Evolutionary conservation across 2,113 vertebrate genomes (phyloP).

Genomic region (Potamarius usumacintae): DNA sequence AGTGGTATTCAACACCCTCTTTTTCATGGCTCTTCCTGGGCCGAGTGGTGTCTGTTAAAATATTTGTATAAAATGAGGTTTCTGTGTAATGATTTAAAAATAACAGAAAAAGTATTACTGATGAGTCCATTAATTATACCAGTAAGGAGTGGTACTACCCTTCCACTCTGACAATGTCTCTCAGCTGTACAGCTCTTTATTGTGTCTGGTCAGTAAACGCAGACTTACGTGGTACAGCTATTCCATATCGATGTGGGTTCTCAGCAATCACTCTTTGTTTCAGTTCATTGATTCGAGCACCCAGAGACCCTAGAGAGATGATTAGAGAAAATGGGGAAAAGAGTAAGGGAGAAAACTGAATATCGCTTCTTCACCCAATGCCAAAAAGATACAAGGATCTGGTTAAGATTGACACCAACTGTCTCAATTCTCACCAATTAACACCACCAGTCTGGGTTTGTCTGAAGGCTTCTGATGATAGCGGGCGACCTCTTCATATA

Average conservation of each 20-base stretch:
- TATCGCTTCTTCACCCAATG: slow-evolving; percentile 1
- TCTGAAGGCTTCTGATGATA: slow-evolving; percentile 82
- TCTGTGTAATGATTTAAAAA: neutral
- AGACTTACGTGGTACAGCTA: slow-evolving; percentile 90
- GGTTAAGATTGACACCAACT: neutral
- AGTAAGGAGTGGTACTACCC: neutral
- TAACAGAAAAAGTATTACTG: neutral
- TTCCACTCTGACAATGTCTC: neutral
- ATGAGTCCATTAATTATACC: neutral
- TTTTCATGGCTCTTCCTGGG: slow-evolving; percentile 86
- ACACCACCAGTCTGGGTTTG: slow-evolving; percentile 83
- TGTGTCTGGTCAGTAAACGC: neutral
- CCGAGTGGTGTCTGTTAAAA: slow-evolving; percentile 83
- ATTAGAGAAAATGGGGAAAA: neutral
- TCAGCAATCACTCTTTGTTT: slow-evolving; percentile 91
- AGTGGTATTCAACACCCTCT: slow-evolving; percentile 92
- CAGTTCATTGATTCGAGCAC: slow-evolving; percentile 85
- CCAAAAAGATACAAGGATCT: neutral
- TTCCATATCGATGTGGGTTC: slow-evolving; percentile 83
- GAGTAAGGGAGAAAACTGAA: neutral
- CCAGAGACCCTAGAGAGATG: slow-evolving; percentile 79
- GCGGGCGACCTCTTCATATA: slow-evolving; percentile 87
- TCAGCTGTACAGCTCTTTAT: neutral
- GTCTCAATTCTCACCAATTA: slow-evolving; percentile 79
- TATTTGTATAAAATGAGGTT: neutral